Base-by-base conservation (phyloP, 2,113 vertebrate species). In the Progne subis region DNA sequence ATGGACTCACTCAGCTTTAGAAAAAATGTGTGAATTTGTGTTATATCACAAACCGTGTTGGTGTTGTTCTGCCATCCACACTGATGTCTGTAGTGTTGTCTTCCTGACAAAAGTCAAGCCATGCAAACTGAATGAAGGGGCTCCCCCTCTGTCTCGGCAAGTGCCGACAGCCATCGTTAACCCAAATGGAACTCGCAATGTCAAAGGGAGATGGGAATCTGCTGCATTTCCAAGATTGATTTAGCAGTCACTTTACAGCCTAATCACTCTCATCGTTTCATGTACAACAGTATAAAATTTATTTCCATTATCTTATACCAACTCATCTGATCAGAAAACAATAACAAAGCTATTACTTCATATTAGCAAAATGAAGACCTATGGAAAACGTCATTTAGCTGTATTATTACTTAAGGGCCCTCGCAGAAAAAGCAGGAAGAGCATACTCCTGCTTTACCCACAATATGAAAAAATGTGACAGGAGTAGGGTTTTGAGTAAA, bases 51-150 rank as follows among this genome's bases (percentile, higher is more conserved):
- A 87, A 77, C 76, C 17, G 4, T 93, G 84, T 79, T 76, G 79
- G 59, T 90, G 91, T 26, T 91, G 76, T 79, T 93, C 68, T 88
- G 16, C 49, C 80, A 65, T 88, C 70, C 94, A 64, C 44, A 12
- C 1, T 28, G 24, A 67, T 91, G 76, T 86, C 94, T 89, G 68
- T 74, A 77, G 92, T 60, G 75, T 34, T 67, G 50, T 90, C 74
- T 82, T 77, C 80, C 68, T 14, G 37, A 81, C 29, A 79, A 69
- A 77, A 94, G 61, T 53, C 70, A 91, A 93, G 83, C 94, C 84
- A 47, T 46, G 69, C 55, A 55, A 82, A 70, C 8, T 9, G 61
- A 93, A 65, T 16, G 53, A 93, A 91, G 65, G 64, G 60, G 64
- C 80, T 86, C 41, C 32, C 77, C 16, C 65, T 53, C 39, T 31